Evolutionary conservation across 2,888 invertebrate genomes (phyloP), one percentile per base, ranked within the genome.

Genomic region (Ptychoptera contaminata): DNA sequence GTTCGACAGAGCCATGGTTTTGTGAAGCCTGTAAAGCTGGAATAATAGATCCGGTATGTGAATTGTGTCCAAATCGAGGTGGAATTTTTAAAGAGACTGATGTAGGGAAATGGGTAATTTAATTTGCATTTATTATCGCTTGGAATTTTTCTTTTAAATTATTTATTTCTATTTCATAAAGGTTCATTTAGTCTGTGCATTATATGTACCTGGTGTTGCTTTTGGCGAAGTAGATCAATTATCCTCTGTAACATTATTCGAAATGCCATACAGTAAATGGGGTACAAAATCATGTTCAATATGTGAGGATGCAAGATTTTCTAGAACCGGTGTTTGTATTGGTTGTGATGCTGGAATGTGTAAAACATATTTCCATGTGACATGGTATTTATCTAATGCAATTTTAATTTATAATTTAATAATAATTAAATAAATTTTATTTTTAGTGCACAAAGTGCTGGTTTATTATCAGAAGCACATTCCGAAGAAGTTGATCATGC

Each of bases 341-440:
- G 85, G 87, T 49, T 98, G 98, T 67, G 98, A 99, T 68, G 97
- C 97, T 9, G 98, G 97, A 23, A 84, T 98, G 77, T 98, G 98
- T 69, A 82, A 91, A 58, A 90, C 86, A 0, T 92, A 86, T 69
- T 96, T 97, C 63, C 98, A 98, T 64, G 94, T 94, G 36, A 96
- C 96, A 10, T 98, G 97, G 85, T 85, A 67, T 63, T 58, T 49
- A 40, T 29, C 39, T 23, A 23, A 23, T 5, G 7, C 7, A 5
- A 23, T 23, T 23, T 23, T 23, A n/a, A 44, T 14, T 9, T n/a
- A 42, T 15, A n/a, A 31, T 23, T 2, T 1, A 2, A 36, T 31
- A 23, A 6, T 42, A 9, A 9, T 3, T 38, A 37, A 15, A 10
- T 23, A 8, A 39, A 32, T 41, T 36, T 42, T 10, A 32, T 49